Evolutionary conservation across 2,888 invertebrate species (phyloP).

Genomic region (Agrochola macilenta): DNA sequence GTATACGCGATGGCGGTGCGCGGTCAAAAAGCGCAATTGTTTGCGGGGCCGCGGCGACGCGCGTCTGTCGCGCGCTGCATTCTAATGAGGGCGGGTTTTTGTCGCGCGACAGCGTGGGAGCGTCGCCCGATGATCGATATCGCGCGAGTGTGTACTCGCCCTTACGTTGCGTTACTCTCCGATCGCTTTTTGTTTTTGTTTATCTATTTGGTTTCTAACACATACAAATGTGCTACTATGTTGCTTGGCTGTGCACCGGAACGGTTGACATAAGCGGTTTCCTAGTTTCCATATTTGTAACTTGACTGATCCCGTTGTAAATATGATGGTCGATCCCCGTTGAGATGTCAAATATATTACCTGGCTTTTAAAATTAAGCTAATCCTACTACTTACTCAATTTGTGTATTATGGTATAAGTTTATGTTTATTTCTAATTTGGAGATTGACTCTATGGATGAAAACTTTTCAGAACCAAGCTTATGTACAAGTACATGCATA

Average conservation of each 20-base stretch:
- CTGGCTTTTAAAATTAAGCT: not conserved
- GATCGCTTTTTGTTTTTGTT: constrained; percentile 40
- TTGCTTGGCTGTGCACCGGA: constrained; percentile 22
- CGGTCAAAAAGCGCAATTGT: constrained; percentile 78
- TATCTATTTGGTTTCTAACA: constrained; percentile 43
- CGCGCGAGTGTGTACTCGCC: constrained; percentile 64
- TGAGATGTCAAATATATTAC: not conserved
- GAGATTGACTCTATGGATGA: not conserved
- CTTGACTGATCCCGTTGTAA: constrained; percentile 11
- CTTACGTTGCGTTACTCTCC: constrained; percentile 57
- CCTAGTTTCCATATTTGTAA: constrained; percentile 16
- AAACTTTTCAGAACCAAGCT: not conserved
- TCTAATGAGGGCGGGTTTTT: constrained; percentile 85
- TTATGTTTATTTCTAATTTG: not conserved
- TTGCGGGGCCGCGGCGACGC: constrained; percentile 71
- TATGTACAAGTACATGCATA: too few relatives aligned
- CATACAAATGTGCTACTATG: constrained; percentile 30
- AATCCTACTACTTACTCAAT: not conserved
- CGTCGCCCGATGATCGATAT: constrained; percentile 72
- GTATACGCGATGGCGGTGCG: constrained; percentile 66
- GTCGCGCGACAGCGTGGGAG: constrained; percentile 86
- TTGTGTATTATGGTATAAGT: not conserved
- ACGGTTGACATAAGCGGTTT: constrained; percentile 33
- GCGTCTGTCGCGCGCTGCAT: constrained; percentile 84
- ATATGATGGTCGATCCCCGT: constrained; percentile 1